Base-by-base conservation (phyloP, 1,140 invertebrate genomes). In the Brachionus plicatilis region DNA sequence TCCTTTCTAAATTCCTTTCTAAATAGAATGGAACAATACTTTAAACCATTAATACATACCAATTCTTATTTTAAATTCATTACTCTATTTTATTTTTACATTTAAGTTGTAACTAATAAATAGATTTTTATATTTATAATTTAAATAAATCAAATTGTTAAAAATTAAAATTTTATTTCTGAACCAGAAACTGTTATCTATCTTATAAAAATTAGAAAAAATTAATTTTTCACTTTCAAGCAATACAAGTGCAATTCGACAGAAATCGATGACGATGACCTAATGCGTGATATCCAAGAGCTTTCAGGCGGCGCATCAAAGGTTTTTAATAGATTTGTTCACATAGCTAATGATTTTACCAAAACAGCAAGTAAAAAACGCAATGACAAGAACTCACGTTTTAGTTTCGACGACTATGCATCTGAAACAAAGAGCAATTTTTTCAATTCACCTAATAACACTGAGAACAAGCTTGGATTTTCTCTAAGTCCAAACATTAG, bases 261-360 rank as follows among this genome's bases (percentile, higher is more conserved):
- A 50, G 72, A 76, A 12, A 50, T 24, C 14, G 72, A 76, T 50
- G 45, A 76, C 29, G 70, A 75, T 43, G 17, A 50, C 9, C 5
- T 76, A 11, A 27, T 50, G 9, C 17, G 27, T 5, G 72, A 76
- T 27, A 76, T 76, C 8, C 43, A 76, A 29, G 41, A 27, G 6
- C 47, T 76, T 29, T 76, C 72, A 29, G 24, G 20, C 2, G 72
- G 72, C 6, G 72, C 72, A 50, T 76, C 72, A 20, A 76, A 76
- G 6, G 72, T 76, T 27, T 76, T 76, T 27, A 47, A 76, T 24
- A 76, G 27, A 76, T 76, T 76, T 50, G 27, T 76, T 50, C 43
- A 76, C 27, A 76, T 76, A 24, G 72, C 72, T 20, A 76, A 45
- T 17, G 72, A 76, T 76, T 76, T 76, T 76, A 76, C n/a, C 11